Evolutionary conservation across 2,113 vertebrate species (phyloP), one percentile per base, ranked within the genome.

Genomic region (Tetraodon nigroviridis): DNA sequence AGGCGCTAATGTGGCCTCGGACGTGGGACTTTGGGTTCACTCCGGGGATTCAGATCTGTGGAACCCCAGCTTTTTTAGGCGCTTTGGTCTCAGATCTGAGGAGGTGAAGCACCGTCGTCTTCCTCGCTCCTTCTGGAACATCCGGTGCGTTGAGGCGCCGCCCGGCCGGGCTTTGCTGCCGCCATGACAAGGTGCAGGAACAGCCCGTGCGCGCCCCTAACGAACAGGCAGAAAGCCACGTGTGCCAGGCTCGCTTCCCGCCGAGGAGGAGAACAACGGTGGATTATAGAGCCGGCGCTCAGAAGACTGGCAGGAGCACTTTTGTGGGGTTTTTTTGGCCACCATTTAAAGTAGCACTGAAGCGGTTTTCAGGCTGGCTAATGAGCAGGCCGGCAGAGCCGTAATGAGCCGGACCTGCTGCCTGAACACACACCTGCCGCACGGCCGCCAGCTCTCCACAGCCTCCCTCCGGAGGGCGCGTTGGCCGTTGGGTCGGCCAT

Each of bases 241-340:
- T 61, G 64, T 78, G 67, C 80, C 61, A 62, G 77, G 77, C 67
- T 75, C 64, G 51, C 61, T 51, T 55, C 72, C 64, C 76, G 76
- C 79, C 80, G 73, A 16, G 61, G 68, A 81, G 86, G 82, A 84
- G 82, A 82, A 81, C 87, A 87, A 82, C 78, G 79, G 80, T 83
- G 73, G 86, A 88, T 87, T 83, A 85, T 78, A 83, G 73, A 87
- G 44, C 44, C 55, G 50, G 41, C 58, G 60, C 78, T 75, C 73
- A 22, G 66, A 84, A 79, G 72, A 76, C 69, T 74, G 78, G 70
- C 69, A 69, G 29, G 22, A 76, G 61, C 32, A 41, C 67, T 87
- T 85, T 78, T 75, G 76, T 75, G 78, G 44, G 78, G 44, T 73
- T 77, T 73, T 77, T 73, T 50, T 52, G 60, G 44, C 6, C n/a